These are phyloP conservation scores for Napeogenes inachia DNA, from an alignment of 2,888 invertebrate species.

Conservation along the genomic window DNA sequence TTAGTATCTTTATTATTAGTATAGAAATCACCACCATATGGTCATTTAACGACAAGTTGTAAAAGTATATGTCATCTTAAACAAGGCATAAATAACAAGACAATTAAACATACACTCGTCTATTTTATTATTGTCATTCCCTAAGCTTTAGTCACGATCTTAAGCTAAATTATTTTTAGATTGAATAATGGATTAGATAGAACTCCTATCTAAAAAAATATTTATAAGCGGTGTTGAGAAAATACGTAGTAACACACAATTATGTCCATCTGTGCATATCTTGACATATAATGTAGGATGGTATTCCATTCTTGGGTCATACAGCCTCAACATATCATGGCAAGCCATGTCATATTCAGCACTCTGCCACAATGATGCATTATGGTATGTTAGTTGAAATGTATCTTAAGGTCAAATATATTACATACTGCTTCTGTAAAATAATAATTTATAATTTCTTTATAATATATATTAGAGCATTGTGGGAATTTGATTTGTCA, in stretches of 20 bases:
- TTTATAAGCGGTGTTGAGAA: no score
- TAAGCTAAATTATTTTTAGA: not conserved
- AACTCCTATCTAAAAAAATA: no score
- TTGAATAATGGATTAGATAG: no score
- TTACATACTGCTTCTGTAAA: no score
- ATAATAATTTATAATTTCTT: no score
- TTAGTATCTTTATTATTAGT: not conserved
- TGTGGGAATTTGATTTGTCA: no score
- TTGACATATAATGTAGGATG: not conserved
- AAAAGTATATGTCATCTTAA: constrained; percentile 75
- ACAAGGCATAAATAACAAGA: constrained; percentile 75
- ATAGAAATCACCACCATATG: constrained; percentile 46
- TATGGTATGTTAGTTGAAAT: constrained; percentile 1
- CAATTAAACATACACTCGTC: constrained; percentile 71
- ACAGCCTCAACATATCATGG: constrained; percentile 3
- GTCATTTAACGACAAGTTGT: constrained; percentile 66
- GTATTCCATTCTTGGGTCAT: not conserved
- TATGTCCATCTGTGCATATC: not conserved
- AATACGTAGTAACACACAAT: not conserved
- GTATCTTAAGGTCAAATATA: not conserved
- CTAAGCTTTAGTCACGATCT: constrained; percentile 45
- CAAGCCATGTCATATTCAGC: constrained; percentile 5
- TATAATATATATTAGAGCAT: no score
- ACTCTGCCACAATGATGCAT: not conserved
- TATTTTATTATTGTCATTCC: constrained; percentile 73